phyloP scores from a whole-genome alignment of 1,140 invertebrate genomes.

The Brachionus manjavacas region DNA sequence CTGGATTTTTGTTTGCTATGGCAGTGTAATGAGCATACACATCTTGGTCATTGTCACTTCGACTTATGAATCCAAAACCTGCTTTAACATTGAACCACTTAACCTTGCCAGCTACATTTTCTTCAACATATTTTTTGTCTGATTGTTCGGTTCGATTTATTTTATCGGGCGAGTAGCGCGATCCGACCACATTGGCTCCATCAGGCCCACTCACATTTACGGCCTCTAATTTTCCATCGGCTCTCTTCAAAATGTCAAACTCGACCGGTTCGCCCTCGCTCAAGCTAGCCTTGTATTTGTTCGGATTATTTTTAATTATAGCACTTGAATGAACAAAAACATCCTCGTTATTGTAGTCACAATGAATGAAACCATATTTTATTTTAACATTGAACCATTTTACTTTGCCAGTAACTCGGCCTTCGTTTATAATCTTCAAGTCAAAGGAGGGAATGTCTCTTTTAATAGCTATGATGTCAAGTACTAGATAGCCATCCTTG shows the following conservation, averaged over 20 bases:
- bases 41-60: conserved; percentile 41
- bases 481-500: conserved; percentile 21
- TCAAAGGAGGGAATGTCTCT: conserved; percentile 35
- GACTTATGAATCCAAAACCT: conserved; percentile 97
- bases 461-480: conserved; percentile 32
- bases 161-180: conserved; percentile 35
- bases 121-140: conserved; percentile 5
- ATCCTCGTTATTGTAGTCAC: conserved; percentile 46
- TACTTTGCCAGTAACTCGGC: conserved; percentile 72
- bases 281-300: conserved; percentile 36
- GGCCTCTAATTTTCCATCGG: conserved; percentile 38
- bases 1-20: conserved; percentile 41
- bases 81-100: conserved; percentile 99
- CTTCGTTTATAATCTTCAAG: conserved; percentile 33
- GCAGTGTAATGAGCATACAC: conserved; percentile 43
- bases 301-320: conserved; percentile 43
- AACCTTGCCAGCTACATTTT: conserved; percentile 72
- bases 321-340: conserved; percentile 44
- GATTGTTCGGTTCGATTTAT: neutral
- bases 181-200: conserved; percentile 2
- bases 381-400: conserved; percentile 99
- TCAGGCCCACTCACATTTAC: conserved; percentile 37
- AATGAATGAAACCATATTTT: conserved; percentile 98
- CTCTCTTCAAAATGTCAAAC: conserved; percentile 42
- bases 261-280: conserved; percentile 43